These are phyloP conservation scores for Mycetomoellerius zeteki DNA, from an alignment of 1,140 invertebrate genomes.

Conservation along the genomic window DNA sequence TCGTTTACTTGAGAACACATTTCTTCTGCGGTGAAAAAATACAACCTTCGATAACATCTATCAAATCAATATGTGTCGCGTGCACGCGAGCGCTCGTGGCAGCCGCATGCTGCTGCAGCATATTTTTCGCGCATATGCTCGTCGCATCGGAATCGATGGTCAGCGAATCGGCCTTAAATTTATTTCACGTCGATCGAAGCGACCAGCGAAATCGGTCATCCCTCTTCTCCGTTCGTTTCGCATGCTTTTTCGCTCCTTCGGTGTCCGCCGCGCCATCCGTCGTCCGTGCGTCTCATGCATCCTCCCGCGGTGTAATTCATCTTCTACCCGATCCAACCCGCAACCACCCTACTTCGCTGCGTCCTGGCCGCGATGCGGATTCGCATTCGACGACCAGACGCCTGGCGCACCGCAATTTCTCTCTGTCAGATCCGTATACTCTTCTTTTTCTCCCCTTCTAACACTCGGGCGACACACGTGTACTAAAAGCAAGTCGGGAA, in stretches of 20 bases:
- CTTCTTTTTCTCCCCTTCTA: conserved; percentile 24
- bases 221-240: not conserved
- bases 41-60: conserved; percentile 14
- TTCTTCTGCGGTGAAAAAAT: not conserved
- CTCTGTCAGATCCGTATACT: conserved; percentile 17
- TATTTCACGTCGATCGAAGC: conserved; percentile 32
- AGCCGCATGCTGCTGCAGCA: conserved; percentile 17
- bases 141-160: conserved; percentile 34
- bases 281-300: conserved; percentile 46
- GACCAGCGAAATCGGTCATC: conserved; percentile 12
- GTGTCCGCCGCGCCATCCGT: conserved; percentile 7
- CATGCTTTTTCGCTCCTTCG: conserved; percentile 39
- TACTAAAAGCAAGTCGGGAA: conserved; percentile 31
- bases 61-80: not conserved
- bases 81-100: not conserved
- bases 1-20: not conserved
- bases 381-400: conserved; percentile 53
- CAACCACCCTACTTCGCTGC: not conserved
- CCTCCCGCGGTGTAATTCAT: conserved; percentile 46
- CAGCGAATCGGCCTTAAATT: conserved; percentile 29
- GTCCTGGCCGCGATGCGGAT: conserved; percentile 38
- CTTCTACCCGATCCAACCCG: conserved; percentile 1
- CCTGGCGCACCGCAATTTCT: conserved; percentile 57
- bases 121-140: conserved; percentile 32
- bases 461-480: conserved; percentile 8